These are phyloP conservation scores for Mamestra brassicae DNA, from an alignment of 2,888 invertebrate species.

Conservation along the genomic window DNA sequence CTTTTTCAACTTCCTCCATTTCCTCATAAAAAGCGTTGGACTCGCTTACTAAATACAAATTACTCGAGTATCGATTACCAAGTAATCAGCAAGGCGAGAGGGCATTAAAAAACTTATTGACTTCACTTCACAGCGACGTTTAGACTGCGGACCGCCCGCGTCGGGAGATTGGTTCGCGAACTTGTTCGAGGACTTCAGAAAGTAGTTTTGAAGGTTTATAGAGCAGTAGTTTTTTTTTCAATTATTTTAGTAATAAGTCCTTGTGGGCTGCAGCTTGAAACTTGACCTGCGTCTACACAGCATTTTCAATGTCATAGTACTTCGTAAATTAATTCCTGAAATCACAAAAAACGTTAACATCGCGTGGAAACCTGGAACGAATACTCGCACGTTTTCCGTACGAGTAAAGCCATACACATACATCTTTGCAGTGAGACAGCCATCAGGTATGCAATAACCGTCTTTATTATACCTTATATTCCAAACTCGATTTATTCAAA, in stretches of 20 bases:
- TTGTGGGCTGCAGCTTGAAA: background rate
- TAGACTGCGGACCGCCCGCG: slow-evolving; percentile 15
- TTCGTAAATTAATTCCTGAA: no score
- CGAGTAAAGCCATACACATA: background rate
- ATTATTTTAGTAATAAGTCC: background rate
- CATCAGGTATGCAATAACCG: slow-evolving; percentile 14
- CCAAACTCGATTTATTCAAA: slow-evolving; percentile 31
- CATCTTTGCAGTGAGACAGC: background rate
- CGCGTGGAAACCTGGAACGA: background rate
- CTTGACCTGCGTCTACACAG: background rate
- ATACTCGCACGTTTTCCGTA: no score
- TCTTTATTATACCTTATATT: slow-evolving; percentile 19
- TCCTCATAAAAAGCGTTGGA: slow-evolving; percentile 26
- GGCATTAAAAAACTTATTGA: slow-evolving; percentile 56
- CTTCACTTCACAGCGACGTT: slow-evolving; percentile 40
- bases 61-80: slow-evolving; percentile 54
- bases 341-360: background rate
- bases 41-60: slow-evolving; percentile 53
- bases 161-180: slow-evolving; percentile 27
- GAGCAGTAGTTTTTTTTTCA: background rate
- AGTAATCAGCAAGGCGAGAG: slow-evolving; percentile 41
- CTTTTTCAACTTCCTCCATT: slow-evolving; percentile 26
- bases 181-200: slow-evolving; percentile 17
- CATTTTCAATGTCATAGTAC: background rate
- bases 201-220: slow-evolving; percentile 24